Evolutionary conservation across 1,140 invertebrate species (phyloP), one percentile per base, ranked within the genome.

Genomic region (Anagrus nilaparvatae): DNA sequence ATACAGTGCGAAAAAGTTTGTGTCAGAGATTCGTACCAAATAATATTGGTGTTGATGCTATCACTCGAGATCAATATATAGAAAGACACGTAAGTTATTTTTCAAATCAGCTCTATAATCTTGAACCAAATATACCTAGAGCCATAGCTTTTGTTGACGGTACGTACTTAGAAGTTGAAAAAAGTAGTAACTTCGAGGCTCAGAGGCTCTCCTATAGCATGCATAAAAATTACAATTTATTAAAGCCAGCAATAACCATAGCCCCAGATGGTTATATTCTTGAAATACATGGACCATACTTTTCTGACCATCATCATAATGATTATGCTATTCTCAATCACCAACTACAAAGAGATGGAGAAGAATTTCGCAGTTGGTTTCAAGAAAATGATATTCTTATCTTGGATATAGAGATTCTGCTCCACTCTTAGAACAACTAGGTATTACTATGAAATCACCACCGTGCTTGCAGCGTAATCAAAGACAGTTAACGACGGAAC

Each of bases 231-330:
- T 38, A 39, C 17, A 38, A 44, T 42, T 32, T 48, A 13, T 33
- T 44, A 4, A 48, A 48, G 14, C 42, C 43, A 28, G 34, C 31
- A 13, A 16, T 44, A 14, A 25, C 44, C 9, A 19, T 29, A 18
- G 41, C 31, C 4, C 27, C 37, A 24, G 32, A 48, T 34, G 38
- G 41, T 13, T 44, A 40, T 12, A 48, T 44, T 36, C 39, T 48
- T 17, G 41, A 44, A 27, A 44, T 48, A 19, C 32, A 38, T 10
- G 41, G 46, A 19, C 46, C 46, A 17, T 48, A 44, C 21, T 48
- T 44, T 37, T 29, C 33, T 16, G 39, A 33, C 40, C 21, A 12
- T 21, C 35, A 32, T 12, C 43, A 48, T 20, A 48, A 48, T 32
- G 46, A 48, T 41, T 31, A 37, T n/a, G 14, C 17, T 12, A 43